phyloP scores from a whole-genome alignment of 92 coral and sea anemone genomes.

The Phymanthus crucifer region DNA sequence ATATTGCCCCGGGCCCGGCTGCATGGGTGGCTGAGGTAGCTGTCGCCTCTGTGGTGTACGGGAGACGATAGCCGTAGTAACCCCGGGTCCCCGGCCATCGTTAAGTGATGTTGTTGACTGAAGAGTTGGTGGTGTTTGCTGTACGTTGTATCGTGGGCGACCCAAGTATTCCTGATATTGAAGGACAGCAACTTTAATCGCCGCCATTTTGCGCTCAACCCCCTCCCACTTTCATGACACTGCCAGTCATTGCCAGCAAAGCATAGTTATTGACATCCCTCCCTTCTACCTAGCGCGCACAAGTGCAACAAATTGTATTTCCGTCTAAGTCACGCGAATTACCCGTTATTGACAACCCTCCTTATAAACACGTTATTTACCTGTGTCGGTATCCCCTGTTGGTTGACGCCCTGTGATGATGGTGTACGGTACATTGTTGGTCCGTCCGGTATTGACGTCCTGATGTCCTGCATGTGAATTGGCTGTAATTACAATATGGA shows the following conservation, averaged over 20 bases:
- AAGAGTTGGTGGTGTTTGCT: slow-evolving; percentile 40
- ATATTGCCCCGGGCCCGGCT: slow-evolving; percentile 38
- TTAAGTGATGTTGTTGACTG: slow-evolving; percentile 83
- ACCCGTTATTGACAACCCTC: too few relatives aligned
- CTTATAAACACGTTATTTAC: too few relatives aligned
- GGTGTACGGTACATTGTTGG: slow-evolving; percentile 57
- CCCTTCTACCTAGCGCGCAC: too few relatives aligned
- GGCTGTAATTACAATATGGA: slow-evolving; percentile 45
- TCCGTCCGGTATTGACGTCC: slow-evolving; percentile 66
- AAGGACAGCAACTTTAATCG: background rate
- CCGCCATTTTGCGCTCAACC: background rate
- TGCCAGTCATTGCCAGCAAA: background rate
- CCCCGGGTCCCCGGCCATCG: slow-evolving; percentile 89
- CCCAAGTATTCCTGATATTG: slow-evolving; percentile 35
- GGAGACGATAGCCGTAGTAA: slow-evolving; percentile 70
- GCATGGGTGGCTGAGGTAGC: slow-evolving; percentile 82
- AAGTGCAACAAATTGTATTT: too few relatives aligned
- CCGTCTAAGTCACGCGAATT: too few relatives aligned
- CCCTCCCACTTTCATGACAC: too few relatives aligned
- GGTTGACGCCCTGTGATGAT: slow-evolving; percentile 72
- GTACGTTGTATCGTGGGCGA: slow-evolving; percentile 41
- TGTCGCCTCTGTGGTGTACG: slow-evolving; percentile 71
- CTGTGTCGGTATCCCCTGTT: slow-evolving; percentile 51
- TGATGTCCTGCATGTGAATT: slow-evolving; percentile 73
- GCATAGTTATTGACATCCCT: too few relatives aligned